Evolutionary conservation across 2,888 invertebrate species (phyloP).

Genomic region (Carpatolechia fugitivella): DNA sequence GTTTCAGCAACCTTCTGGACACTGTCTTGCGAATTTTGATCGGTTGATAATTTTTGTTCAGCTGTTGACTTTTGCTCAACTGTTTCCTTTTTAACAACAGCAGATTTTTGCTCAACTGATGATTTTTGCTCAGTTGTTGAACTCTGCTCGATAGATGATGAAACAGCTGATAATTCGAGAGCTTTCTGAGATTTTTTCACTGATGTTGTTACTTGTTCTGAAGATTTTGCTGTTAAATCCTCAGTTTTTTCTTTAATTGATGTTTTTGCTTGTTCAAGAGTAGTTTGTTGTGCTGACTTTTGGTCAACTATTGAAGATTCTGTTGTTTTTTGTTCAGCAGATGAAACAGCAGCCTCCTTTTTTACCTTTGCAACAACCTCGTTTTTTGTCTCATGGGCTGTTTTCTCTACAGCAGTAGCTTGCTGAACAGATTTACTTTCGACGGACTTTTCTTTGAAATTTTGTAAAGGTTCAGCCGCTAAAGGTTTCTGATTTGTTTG

Average conservation of each 20-base stretch:
- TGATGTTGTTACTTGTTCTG: neutral
- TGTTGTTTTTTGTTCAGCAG: conserved; percentile 20
- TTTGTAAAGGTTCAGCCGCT: conserved; percentile 23
- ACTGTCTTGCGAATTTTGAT: conserved; percentile 35
- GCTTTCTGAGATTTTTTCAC: neutral
- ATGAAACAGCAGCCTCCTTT: conserved; percentile 8
- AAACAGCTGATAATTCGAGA: neutral
- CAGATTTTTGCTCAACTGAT: neutral
- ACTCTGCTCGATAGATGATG: neutral
- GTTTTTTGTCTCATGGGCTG: conserved; percentile 18
- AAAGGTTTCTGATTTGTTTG: conserved; percentile 18
- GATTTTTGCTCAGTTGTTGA: neutral
- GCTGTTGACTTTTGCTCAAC: conserved; percentile 11
- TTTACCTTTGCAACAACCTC: conserved; percentile 25
- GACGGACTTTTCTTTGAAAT: conserved; percentile 20
- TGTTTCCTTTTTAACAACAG: neutral
- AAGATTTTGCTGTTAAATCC: neutral
- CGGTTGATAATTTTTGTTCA: conserved; percentile 14
- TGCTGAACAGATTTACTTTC: conserved; percentile 13
- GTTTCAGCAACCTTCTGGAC: conserved; percentile 29
- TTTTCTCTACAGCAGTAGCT: conserved; percentile 12
- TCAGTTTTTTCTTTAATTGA: conserved; percentile 10
- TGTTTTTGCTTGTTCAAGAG: neutral
- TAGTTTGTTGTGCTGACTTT: neutral
- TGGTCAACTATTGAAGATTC: neutral